A percentile compares a stretch with the other conserved stretches of the same genome.
phyloP scores from a whole-genome alignment of 1,140 invertebrate genomes.

The Drosophila orosa region DNA sequence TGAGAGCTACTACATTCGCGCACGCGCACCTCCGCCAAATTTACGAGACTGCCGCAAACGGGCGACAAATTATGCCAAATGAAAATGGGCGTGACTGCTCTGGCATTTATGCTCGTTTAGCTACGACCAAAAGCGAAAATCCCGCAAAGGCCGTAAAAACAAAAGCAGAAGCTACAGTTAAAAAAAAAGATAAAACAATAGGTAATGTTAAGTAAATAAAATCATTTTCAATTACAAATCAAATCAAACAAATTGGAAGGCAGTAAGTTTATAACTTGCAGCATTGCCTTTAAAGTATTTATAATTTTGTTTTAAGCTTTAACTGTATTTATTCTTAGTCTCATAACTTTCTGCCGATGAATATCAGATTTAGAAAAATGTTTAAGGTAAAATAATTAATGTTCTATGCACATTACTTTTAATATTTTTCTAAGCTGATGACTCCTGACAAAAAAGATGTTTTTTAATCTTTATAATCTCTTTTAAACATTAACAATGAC shows the following conservation, averaged over 20 bases:
- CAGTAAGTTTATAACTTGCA: not conserved
- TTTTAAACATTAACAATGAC: not conserved
- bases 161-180: conserved; percentile 27
- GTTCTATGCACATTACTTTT: not conserved
- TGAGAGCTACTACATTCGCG: conserved; percentile 62
- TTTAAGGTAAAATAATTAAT: not conserved
- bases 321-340: not conserved
- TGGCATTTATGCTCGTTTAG: conserved; percentile 72
- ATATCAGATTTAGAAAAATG: not conserved
- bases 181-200: conserved; percentile 4
- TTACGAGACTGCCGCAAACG: conserved; percentile 73
- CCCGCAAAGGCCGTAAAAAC: conserved; percentile 58
- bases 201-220: not conserved
- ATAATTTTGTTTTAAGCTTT: too few relatives aligned
- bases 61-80: conserved; percentile 80
- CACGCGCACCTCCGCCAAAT: conserved; percentile 64
- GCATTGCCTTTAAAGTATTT: too few relatives aligned
- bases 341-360: not conserved
- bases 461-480: not conserved
- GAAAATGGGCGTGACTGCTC: conserved; percentile 72
- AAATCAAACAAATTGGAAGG: not conserved
- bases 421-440: not conserved
- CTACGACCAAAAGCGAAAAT: conserved; percentile 38
- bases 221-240: not conserved
- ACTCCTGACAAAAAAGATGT: not conserved